phyloP scores from a whole-genome alignment of 2,797 vertebrate species.

The Myiothlypis chrysogaster region DNA sequence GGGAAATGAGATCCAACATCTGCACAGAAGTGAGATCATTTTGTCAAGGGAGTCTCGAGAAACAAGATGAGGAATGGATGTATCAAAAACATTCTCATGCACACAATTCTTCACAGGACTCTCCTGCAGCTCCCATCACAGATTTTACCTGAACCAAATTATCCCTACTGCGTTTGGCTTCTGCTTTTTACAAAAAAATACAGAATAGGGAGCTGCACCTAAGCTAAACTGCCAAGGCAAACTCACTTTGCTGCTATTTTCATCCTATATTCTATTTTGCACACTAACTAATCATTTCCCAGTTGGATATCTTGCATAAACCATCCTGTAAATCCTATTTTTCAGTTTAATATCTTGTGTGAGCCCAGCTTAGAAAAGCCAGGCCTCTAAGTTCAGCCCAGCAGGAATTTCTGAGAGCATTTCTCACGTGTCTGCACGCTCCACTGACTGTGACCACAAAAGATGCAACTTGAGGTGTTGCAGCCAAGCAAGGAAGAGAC shows the following conservation, averaged over 20 bases:
- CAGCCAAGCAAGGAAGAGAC: not conserved
- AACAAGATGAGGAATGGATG: not conserved
- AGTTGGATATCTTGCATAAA: not conserved
- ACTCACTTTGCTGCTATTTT: not conserved
- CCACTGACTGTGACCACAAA: not conserved
- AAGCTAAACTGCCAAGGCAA: not conserved
- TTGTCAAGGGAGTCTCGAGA: conserved; percentile 27
- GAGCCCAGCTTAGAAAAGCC: not conserved
- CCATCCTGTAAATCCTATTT: not conserved
- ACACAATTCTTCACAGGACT: not conserved
- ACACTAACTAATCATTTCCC: not conserved
- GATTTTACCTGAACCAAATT: not conserved
- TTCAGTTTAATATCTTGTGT: not conserved
- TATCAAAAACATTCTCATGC: not conserved
- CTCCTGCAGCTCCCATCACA: not conserved
- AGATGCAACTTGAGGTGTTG: not conserved
- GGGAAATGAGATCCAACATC: conserved; percentile 47
- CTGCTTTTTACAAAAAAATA: not conserved
- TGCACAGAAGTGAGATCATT: conserved; percentile 46
- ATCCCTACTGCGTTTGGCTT: not conserved
- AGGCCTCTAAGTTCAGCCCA: not conserved
- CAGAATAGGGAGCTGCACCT: not conserved
- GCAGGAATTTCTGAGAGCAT: not conserved
- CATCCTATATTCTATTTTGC: not conserved
- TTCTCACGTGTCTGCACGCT: not conserved